Percentiles rank a stretch among this genome's conserved stretches.
phyloP scores from a whole-genome alignment of 2,113 vertebrate genomes.

The Platichthys flesus region DNA sequence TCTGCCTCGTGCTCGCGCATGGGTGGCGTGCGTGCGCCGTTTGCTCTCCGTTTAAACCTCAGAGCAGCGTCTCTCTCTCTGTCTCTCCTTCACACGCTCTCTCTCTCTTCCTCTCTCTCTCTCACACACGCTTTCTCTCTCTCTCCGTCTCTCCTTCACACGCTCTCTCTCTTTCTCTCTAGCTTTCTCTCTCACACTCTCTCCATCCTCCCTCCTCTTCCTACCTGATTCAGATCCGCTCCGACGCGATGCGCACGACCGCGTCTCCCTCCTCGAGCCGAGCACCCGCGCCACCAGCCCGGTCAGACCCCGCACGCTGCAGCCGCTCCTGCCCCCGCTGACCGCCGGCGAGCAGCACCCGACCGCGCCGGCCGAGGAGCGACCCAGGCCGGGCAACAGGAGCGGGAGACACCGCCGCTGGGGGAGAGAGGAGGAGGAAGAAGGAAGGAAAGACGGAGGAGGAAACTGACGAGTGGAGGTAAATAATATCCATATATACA shows the following conservation, averaged over 20 bases:
- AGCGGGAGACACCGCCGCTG: slow-evolving; percentile 42
- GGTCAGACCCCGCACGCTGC: slow-evolving; percentile 40
- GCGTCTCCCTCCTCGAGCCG: slow-evolving; percentile 65
- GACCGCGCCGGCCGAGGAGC: slow-evolving; percentile 41
- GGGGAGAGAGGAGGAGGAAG: neutral
- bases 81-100: neutral
- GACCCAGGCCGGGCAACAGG: slow-evolving; percentile 54
- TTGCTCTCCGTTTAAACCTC: slow-evolving; percentile 72
- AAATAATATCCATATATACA: neutral
- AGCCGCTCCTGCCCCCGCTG: slow-evolving; percentile 33
- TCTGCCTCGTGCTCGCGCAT: neutral
- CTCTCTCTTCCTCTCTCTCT: neutral
- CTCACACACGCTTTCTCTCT: neutral
- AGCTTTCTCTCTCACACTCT: neutral
- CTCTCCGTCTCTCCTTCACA: neutral
- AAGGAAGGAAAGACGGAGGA: neutral
- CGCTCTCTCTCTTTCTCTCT: neutral
- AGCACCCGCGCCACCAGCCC: slow-evolving; percentile 35
- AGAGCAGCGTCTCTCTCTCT: slow-evolving; percentile 15
- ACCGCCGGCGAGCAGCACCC: slow-evolving; percentile 39
- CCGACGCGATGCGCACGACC: slow-evolving; percentile 76
- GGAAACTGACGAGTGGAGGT: neutral
- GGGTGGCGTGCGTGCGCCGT: neutral
- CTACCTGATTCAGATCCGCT: slow-evolving; percentile 75
- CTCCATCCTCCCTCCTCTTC: slow-evolving; percentile 48